These are phyloP conservation scores for Vireo altiloquus DNA, from an alignment of 2,113 vertebrate species.

Conservation along the genomic window DNA sequence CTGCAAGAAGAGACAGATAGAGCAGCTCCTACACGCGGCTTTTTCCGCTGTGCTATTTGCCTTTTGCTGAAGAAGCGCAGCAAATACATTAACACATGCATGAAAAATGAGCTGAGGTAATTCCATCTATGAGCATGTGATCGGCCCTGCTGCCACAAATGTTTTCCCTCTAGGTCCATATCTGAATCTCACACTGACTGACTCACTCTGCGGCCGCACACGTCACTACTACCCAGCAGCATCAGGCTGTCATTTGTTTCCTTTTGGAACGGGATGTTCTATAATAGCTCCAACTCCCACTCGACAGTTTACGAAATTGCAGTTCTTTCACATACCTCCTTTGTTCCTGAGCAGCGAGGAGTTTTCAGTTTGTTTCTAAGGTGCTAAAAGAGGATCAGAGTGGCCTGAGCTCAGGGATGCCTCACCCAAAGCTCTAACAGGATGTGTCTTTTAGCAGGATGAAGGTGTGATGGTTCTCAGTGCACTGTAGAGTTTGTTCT, in stretches of 20 bases:
- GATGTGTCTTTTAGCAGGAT: background rate
- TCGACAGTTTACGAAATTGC: background rate
- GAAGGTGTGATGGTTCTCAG: background rate
- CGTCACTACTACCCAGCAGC: conserved; percentile 26
- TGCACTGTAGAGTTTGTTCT: background rate
- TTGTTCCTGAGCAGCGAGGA: conserved; percentile 7
- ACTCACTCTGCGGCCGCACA: conserved; percentile 13
- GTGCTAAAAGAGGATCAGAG: background rate
- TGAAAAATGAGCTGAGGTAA: conserved; percentile 65
- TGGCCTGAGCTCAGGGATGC: background rate
- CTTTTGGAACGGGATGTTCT: conserved; percentile 59
- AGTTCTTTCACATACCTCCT: background rate
- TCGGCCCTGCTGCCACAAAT: conserved; percentile 6
- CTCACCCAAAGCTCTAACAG: background rate
- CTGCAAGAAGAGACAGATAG: conserved; percentile 44
- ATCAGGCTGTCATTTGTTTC: conserved; percentile 40
- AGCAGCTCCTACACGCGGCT: background rate
- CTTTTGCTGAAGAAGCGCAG: conserved; percentile 3
- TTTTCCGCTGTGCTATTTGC: background rate
- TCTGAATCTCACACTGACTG: conserved; percentile 36
- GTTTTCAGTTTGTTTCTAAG: background rate
- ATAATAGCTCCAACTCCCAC: conserved; percentile 49
- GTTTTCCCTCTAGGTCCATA: conserved; percentile 47
- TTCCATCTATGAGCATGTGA: conserved; percentile 52
- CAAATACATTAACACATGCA: conserved; percentile 20